Base-by-base conservation (phyloP, 2,113 vertebrate genomes). In the Gnathonemus echidnorhynchus region DNA sequence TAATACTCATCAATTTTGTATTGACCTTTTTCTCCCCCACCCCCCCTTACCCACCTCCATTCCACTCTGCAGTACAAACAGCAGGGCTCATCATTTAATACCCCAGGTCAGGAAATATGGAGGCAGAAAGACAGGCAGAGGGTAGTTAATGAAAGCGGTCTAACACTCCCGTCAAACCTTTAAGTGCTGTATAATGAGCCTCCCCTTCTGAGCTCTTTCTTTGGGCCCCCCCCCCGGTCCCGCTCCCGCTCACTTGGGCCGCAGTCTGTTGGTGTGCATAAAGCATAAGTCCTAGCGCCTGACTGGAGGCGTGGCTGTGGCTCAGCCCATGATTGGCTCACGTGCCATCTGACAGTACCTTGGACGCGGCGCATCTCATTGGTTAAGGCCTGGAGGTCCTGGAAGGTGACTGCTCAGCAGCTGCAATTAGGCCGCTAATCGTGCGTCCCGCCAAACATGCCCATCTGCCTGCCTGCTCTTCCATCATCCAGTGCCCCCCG, bases 1-100 rank as follows among this genome's bases (percentile, higher is more conserved):
- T 95, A 95, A 95, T 93, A 93, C 93, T 53, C 92, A 92, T 96
- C 95, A 93, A 95, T 96, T 95, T 96, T 56, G 83, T 94, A 94
- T 94, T 95, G 96, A 96, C 95, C 95, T 96, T 96, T 95, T 52
- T 49, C 70, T 8, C 39, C 93, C 93, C 92, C 92, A 90, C 62
- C 56, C 87, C 89, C 93, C 90, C 48, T 6, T 7, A n/a, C 31
- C 35, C 93, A 93, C 92, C 93, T 90, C 53, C 53, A 89, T 89
- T 92, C 90, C 52, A 88, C 91, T 86, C 92, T 90, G 93, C 94
- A 94, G 94, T 93, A 93, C 95, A 95, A 95, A 95, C 94, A 96
- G 91, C 93, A 86, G 90, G 93, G 93, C 89, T 2, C 3, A 52
- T 90, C 84, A 90, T 95, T 95, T 95, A 95, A 94, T 95, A 94